These are phyloP conservation scores for Torymus auratus DNA, from an alignment of 2,888 invertebrate species.

Conservation along the genomic window DNA sequence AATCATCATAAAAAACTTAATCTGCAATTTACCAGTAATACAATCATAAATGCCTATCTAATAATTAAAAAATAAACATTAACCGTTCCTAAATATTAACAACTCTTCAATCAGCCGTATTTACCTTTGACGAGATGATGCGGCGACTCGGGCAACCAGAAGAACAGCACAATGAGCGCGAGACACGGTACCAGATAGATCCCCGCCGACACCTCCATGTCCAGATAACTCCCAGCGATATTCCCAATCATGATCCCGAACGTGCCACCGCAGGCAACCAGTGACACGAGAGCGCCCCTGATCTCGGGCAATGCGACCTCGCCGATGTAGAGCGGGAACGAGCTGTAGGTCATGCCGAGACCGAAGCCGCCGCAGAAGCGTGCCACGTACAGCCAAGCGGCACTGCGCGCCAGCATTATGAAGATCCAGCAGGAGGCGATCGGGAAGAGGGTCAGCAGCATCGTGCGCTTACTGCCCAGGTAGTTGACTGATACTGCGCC, in stretches of 20 bases:
- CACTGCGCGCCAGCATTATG: constrained; percentile 61
- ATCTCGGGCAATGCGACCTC: constrained; percentile 68
- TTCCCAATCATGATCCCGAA: constrained; percentile 69
- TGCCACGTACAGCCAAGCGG: constrained; percentile 62
- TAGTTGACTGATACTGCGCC: constrained; percentile 63
- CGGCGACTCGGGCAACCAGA: constrained; percentile 70
- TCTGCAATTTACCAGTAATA: too few species aligned
- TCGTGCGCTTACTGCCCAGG: constrained; percentile 66
- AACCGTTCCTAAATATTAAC: neutral
- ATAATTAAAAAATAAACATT: too few species aligned
- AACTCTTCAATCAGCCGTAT: too few species aligned
- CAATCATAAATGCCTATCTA: too few species aligned
- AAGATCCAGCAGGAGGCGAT: constrained; percentile 64
- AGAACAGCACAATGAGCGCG: constrained; percentile 64
- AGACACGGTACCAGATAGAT: constrained; percentile 66
- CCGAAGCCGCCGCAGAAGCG: constrained; percentile 64
- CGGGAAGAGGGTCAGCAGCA: constrained; percentile 62
- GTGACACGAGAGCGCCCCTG: constrained; percentile 68
- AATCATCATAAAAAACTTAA: too few species aligned
- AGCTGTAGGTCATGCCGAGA: constrained; percentile 67
- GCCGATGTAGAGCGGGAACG: constrained; percentile 68
- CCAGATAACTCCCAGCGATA: constrained; percentile 67
- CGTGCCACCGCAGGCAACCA: constrained; percentile 68
- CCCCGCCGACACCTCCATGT: constrained; percentile 65
- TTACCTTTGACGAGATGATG: constrained; percentile 62